These are phyloP conservation scores for Leptinotarsa peninsularis DNA, from an alignment of 2,888 invertebrate genomes.

Conservation along the genomic window DNA sequence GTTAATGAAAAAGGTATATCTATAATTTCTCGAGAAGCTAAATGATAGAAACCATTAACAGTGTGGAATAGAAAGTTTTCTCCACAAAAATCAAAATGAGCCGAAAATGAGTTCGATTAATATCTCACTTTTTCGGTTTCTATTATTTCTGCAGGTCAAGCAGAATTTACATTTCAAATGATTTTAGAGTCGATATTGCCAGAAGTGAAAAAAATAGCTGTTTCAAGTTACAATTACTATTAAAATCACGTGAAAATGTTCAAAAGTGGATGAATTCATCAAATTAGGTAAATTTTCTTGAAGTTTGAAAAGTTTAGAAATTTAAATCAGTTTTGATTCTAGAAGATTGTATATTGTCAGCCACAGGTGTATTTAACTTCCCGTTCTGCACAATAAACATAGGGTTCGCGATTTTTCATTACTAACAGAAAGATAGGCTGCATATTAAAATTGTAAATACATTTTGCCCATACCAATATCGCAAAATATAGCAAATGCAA, in stretches of 20 bases:
- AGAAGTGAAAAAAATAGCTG: not conserved
- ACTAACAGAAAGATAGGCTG: too few relatives aligned
- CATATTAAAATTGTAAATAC: too few relatives aligned
- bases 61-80: constrained; percentile 18
- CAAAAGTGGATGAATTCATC: not conserved
- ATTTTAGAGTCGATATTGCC: constrained; percentile 8
- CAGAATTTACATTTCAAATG: constrained; percentile 29
- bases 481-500: too few relatives aligned
- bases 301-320: too few relatives aligned
- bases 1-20: constrained; percentile 34
- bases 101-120: constrained; percentile 22
- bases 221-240: not conserved
- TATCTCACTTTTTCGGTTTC: constrained; percentile 25
- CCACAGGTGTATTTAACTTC: not conserved
- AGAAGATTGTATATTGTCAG: not conserved
- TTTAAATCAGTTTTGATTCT: too few relatives aligned
- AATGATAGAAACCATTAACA: constrained; percentile 25
- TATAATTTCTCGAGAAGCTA: constrained; percentile 9
- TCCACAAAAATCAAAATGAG: constrained; percentile 14
- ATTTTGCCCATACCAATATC: too few relatives aligned
- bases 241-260: not conserved
- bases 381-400: not conserved
- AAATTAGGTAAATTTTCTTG: too few relatives aligned
- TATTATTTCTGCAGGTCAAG: constrained; percentile 26
- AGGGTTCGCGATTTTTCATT: too few relatives aligned